A percentile compares a stretch with the other conserved stretches of the same genome.
Evolutionary conservation across 1,140 invertebrate species (phyloP).

Genomic region (Tetragonula clypearis): DNA sequence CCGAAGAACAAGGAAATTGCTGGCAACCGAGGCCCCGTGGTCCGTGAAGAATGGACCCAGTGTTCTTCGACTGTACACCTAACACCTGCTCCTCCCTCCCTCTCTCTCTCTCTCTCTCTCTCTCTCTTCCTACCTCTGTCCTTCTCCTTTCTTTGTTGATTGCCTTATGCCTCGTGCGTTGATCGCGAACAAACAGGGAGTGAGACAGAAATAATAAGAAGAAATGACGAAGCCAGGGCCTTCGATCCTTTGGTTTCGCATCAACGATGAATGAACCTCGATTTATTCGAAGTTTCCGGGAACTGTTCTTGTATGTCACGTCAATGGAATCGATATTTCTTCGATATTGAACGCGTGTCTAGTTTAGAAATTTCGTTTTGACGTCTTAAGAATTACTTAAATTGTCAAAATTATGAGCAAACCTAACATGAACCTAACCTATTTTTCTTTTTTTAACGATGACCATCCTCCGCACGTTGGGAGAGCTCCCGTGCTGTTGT

Average conservation of each 20-base stretch:
- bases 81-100: slow-evolving; percentile 53
- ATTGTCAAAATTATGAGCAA: too few relatives aligned
- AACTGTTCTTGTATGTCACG: background rate
- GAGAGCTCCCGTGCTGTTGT: too few relatives aligned
- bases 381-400: too few relatives aligned
- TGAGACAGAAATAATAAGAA: background rate
- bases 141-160: slow-evolving; percentile 16
- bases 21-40: slow-evolving; percentile 21
- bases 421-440: too few relatives aligned
- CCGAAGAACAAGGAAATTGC: slow-evolving; percentile 59
- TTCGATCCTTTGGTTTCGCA: slow-evolving; percentile 44
- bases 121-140: background rate
- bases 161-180: slow-evolving; percentile 3
- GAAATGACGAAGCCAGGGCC: slow-evolving; percentile 30
- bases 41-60: slow-evolving; percentile 29
- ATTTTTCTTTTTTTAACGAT: too few relatives aligned
- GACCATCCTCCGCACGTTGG: too few relatives aligned
- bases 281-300: slow-evolving; percentile 18
- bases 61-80: slow-evolving; percentile 35
- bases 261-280: slow-evolving; percentile 10
- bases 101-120: background rate
- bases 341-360: too few relatives aligned
- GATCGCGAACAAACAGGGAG: background rate
- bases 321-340: too few relatives aligned
- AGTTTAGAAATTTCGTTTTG: too few relatives aligned